Conservation (phyloP, 2,113 vertebrate genomes). For the Oryzias celebensis region DNA sequence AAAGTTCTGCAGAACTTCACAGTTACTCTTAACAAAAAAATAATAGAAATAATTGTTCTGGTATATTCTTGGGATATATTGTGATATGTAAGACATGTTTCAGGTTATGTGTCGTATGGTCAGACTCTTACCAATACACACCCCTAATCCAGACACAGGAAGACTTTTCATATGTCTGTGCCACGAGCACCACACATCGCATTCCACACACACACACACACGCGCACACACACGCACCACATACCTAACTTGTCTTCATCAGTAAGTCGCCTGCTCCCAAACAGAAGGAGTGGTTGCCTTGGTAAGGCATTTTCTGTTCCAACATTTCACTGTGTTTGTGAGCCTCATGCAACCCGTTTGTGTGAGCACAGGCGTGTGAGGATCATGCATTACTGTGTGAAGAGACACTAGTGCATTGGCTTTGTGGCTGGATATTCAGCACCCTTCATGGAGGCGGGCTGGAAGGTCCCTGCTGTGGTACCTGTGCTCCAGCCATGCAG, state of each 20-base stretch:
- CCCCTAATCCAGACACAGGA: no score
- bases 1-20: no score
- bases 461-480: conserved; percentile 31
- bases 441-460: conserved; percentile 22
- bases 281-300: conserved; percentile 30
- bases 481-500: conserved; percentile 53
- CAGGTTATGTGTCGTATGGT: no score
- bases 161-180: conserved; percentile 6
- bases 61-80: no score
- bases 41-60: no score
- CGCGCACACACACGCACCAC: conserved; percentile 21
- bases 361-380: conserved; percentile 6
- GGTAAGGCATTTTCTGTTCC: conserved; percentile 31
- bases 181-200: conserved; percentile 35
- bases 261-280: conserved; percentile 53
- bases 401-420: conserved; percentile 45
- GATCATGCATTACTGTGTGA: conserved; percentile 7
- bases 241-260: conserved; percentile 33
- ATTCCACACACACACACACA: conserved; percentile 27
- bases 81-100: no score
- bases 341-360: not conserved
- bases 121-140: no score
- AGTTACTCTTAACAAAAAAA: no score
- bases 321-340: conserved; percentile 21
- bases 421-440: conserved; percentile 36